These are phyloP conservation scores for Lemur catta DNA, from an alignment of 2,797 vertebrate genomes.

Conservation along the genomic window DNA sequence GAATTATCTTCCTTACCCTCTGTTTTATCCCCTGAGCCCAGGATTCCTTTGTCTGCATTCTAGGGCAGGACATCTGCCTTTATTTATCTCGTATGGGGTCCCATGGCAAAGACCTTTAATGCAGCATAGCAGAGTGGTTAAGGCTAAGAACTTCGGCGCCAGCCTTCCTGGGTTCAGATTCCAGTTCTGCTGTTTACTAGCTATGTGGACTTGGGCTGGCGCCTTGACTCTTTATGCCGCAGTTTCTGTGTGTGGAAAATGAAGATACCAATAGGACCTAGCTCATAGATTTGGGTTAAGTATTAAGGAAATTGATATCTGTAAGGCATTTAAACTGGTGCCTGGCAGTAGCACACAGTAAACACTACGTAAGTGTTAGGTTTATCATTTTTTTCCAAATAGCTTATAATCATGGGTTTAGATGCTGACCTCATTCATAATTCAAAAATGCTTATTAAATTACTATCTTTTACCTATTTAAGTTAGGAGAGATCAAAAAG, in stretches of 20 bases:
- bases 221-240: accelerated
- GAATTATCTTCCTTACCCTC: background rate
- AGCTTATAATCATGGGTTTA: background rate
- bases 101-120: accelerated
- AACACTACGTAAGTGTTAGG: accelerated
- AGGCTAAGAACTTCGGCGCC: background rate
- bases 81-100: background rate
- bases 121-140: accelerated
- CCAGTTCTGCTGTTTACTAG: accelerated
- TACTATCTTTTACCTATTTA: background rate
- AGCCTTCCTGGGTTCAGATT: background rate
- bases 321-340: background rate
- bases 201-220: background rate
- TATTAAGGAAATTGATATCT: accelerated
- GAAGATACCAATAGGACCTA: accelerated
- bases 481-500: background rate
- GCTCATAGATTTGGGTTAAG: accelerated
- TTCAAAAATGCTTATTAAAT: background rate
- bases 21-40: background rate
- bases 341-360: accelerated
- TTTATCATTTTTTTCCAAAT: background rate
- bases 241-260: accelerated
- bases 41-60: background rate
- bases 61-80: background rate
- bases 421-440: background rate